These are phyloP conservation scores for Neotoma lepida DNA, from an alignment of 2,113 vertebrate genomes.

Conservation along the genomic window DNA sequence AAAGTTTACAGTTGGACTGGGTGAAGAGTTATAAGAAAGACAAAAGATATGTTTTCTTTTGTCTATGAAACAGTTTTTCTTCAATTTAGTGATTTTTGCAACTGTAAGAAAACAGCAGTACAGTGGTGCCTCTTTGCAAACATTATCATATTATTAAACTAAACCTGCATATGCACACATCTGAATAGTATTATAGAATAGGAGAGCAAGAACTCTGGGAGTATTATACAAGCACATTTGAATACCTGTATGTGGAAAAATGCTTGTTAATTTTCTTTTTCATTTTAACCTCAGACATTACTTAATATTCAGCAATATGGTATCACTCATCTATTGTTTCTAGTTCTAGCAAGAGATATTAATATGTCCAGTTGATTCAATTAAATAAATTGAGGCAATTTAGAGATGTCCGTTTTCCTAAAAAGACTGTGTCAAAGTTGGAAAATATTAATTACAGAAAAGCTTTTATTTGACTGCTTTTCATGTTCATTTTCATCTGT, in stretches of 20 bases:
- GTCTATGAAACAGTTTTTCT: constrained; percentile 28
- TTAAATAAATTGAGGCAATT: constrained; percentile 35
- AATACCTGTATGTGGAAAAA: background rate
- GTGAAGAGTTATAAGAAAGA: constrained; percentile 55
- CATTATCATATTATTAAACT: background rate
- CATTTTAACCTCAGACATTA: constrained; percentile 30
- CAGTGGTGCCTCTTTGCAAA: background rate
- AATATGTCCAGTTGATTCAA: background rate
- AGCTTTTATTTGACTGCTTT: background rate
- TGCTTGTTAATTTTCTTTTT: background rate
- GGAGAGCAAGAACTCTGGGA: background rate
- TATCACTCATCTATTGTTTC: constrained; percentile 4
- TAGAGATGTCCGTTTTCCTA: background rate
- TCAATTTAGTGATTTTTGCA: constrained; percentile 26
- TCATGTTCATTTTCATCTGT: background rate
- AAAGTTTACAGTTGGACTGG: constrained; percentile 26
- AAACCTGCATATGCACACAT: background rate
- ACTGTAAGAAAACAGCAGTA: background rate
- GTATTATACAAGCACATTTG: background rate
- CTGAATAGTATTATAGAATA: constrained; percentile 1
- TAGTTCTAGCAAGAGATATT: background rate
- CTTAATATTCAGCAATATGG: background rate
- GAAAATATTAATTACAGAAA: background rate
- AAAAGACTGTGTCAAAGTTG: background rate
- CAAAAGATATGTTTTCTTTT: constrained; percentile 52